Percentiles rank a stretch among this genome's conserved stretches.
These are phyloP conservation scores for Characodon lateralis DNA, from an alignment of 2,797 vertebrate species.

Conservation along the genomic window DNA sequence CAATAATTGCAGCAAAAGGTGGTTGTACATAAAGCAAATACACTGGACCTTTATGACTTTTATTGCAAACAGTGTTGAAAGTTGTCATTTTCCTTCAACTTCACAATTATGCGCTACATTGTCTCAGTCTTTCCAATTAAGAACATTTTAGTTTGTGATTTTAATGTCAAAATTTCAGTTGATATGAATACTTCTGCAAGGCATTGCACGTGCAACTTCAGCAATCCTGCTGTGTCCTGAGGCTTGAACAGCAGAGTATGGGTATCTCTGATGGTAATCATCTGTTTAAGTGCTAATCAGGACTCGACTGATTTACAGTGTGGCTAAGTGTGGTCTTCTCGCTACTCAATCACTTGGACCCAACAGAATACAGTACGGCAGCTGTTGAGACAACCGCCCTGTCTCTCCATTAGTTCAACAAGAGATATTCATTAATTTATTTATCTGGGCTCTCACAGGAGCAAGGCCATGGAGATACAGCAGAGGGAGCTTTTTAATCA, in stretches of 20 bases:
- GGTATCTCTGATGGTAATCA: slow-evolving; percentile 42
- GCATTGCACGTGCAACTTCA: not conserved
- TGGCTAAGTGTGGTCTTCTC: slow-evolving; percentile 17
- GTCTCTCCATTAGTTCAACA: slow-evolving; percentile 55
- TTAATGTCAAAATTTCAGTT: not conserved
- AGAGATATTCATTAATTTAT: slow-evolving; percentile 73
- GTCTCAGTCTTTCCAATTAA: not conserved
- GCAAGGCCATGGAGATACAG: slow-evolving; percentile 67
- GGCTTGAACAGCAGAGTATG: slow-evolving; percentile 8
- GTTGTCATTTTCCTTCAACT: not conserved
- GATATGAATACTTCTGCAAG: not conserved
- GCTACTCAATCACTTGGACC: slow-evolving; percentile 40
- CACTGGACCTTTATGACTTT: no score
- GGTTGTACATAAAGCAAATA: no score
- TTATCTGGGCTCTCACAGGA: slow-evolving; percentile 65
- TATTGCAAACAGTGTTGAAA: not conserved
- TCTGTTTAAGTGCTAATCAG: slow-evolving; percentile 46
- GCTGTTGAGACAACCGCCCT: slow-evolving; percentile 43
- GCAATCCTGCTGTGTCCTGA: not conserved
- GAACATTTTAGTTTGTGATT: not conserved
- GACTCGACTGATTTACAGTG: slow-evolving; percentile 40
- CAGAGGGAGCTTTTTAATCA: slow-evolving; percentile 76
- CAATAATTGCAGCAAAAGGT: no score
- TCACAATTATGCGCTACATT: not conserved
- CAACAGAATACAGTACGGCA: slow-evolving; percentile 44